Base-by-base conservation (phyloP, 2,797 vertebrate species). In the Perodicticus potto region DNA sequence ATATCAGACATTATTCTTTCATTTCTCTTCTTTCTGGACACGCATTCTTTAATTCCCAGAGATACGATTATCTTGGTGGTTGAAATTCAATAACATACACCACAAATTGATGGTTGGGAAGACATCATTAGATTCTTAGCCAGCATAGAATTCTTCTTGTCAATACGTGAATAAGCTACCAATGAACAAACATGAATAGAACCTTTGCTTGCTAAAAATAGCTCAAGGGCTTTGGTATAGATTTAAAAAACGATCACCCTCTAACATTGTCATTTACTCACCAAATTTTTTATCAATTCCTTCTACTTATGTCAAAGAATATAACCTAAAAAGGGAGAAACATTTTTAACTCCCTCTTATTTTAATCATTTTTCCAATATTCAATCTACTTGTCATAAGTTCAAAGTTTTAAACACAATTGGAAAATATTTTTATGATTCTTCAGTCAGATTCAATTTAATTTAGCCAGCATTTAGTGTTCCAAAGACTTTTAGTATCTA, bases 21-120 rank as follows among this genome's bases (percentile, higher is more conserved):
- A 88, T 93, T 55, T 80, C 73, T 65, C 59, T 70, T 70, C 43
- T 69, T 91, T 95, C 88, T 89, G 90, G 59, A 78, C 8, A 12
- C 20, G 86, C 20, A 70, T 95, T 95, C 93, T 94, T 94, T 93
- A 97, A 96, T 95, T 97, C 86, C 86, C 91, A 92, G 86, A 95
- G 90, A 94, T 55, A 92, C 74, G 95, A 92, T 97, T 97, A 95
- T 89, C 94, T 88, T 95, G 37, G 86, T 95, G 91, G 94, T 81
- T 92, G 89, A 96, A 97, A 96, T 96, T 96, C 96, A 95, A 84
- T 95, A 96, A 90, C 76, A 92, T 76, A 93, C 78, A 94, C 95
- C 93, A 93, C 74, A 97, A 83, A 95, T 29, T 91, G 95, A 93
- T 82, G 59, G 77, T 67, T 86, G n/a, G 92, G 70, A 96, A 92